These are phyloP conservation scores for Astyanax mexicanus DNA, from an alignment of 2,797 vertebrate species.

Conservation along the genomic window DNA sequence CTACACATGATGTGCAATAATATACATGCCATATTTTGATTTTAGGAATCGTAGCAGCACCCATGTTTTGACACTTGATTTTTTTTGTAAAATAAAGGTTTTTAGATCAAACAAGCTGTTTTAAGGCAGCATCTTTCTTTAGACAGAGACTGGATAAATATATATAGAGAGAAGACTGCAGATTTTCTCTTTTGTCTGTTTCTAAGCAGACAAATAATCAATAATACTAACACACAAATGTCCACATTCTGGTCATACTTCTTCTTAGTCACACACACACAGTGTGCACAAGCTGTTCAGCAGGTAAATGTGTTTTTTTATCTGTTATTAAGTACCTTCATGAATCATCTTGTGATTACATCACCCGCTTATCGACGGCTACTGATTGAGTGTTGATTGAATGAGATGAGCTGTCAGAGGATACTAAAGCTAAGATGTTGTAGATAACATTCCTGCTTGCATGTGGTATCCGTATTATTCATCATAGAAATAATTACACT, in stretches of 20 bases:
- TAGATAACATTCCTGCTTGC: not conserved
- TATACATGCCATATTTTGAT: no score
- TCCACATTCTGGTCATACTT: conserved; percentile 17
- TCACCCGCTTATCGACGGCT: not conserved
- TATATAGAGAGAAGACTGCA: not conserved
- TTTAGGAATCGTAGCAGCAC: no score
- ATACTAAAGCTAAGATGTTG: not conserved
- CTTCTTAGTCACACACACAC: not conserved
- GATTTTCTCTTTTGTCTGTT: conserved; percentile 3
- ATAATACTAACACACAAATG: conserved; percentile 37
- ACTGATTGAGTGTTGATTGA: not conserved
- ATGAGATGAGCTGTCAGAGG: not conserved
- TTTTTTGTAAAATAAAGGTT: no score
- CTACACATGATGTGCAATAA: no score
- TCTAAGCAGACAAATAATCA: conserved; percentile 38
- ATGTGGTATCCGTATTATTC: not conserved
- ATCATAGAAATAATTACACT: conserved; percentile 1
- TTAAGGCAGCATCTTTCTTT: no score
- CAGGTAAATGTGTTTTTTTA: no score
- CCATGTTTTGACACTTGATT: no score
- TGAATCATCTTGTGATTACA: not conserved
- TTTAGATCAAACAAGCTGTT: no score
- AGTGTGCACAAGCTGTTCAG: conserved; percentile 4
- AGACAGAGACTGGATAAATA: no score
- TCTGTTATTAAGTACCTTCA: not conserved